Evolutionary conservation across 2,888 invertebrate genomes (phyloP).

Genomic region (Lymantria dispar): DNA sequence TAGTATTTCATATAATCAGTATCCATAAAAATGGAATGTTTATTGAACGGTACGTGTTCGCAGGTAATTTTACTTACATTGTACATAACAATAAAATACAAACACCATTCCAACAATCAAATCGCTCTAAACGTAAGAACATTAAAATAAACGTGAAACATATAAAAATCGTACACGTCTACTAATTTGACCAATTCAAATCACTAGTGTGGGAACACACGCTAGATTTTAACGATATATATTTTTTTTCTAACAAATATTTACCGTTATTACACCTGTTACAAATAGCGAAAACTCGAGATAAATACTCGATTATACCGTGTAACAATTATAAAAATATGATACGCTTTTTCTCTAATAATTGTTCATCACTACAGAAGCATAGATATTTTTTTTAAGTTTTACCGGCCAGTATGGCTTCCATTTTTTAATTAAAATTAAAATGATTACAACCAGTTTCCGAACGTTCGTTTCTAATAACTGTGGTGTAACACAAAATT

Average conservation of each 20-base stretch:
- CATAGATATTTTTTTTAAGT: constrained; percentile 38
- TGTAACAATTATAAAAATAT: constrained; percentile 41
- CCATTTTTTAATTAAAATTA: constrained; percentile 56
- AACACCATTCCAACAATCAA: constrained; percentile 22
- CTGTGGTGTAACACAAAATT: constrained; percentile 43
- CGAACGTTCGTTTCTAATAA: constrained; percentile 31
- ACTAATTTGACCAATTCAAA: constrained; percentile 48
- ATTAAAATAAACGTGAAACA: constrained; percentile 31
- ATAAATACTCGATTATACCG: constrained; percentile 39
- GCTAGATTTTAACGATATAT: constrained; percentile 31
- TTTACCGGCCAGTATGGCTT: constrained; percentile 48
- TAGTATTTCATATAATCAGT: neutral
- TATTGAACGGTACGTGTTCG: constrained; percentile 9
- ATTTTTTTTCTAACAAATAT: constrained; percentile 46
- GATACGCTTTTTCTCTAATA: constrained; percentile 68
- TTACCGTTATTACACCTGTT: constrained; percentile 52
- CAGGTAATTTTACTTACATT: neutral
- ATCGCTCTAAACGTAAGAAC: constrained; percentile 26
- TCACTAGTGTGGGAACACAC: constrained; percentile 65
- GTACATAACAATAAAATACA: constrained; percentile 16
- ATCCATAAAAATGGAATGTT: neutral
- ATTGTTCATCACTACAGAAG: constrained; percentile 70
- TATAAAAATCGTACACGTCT: constrained; percentile 36
- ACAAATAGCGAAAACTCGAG: constrained; percentile 48
- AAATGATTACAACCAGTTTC: constrained; percentile 37